A percentile compares a stretch with the other conserved stretches of the same genome.
Conservation (phyloP, 2,797 vertebrate species). For the Cirrhinus molitorella region DNA sequence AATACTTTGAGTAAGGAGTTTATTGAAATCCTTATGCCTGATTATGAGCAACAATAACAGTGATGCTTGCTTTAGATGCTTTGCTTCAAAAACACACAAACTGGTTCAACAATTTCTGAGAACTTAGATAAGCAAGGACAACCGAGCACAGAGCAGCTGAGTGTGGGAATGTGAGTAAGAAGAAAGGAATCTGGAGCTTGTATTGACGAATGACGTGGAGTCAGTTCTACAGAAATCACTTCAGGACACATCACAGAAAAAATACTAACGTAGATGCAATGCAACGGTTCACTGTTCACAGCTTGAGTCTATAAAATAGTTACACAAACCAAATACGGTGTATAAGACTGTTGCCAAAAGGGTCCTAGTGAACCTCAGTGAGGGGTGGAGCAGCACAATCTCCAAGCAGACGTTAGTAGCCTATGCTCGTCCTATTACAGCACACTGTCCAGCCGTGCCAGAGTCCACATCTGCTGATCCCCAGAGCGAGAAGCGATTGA, state of each 20-base stretch:
- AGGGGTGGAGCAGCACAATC: constrained; percentile 46
- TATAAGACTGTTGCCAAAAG: neutral
- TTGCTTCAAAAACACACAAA: neutral
- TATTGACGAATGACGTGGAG: constrained; percentile 40
- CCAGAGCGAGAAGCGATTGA: constrained; percentile 53
- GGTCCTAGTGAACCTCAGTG: neutral
- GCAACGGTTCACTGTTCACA: neutral
- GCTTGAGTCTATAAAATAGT: neutral
- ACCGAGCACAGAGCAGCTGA: constrained; percentile 36
- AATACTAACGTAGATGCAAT: neutral
- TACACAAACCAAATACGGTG: constrained; percentile 1
- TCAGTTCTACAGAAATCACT: constrained; percentile 33
- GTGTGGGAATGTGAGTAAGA: constrained; percentile 46
- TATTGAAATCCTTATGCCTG: neutral
- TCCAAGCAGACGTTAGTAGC: constrained; percentile 68
- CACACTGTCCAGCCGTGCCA: constrained; percentile 62
- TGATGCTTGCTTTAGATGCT: neutral
- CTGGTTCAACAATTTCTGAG: constrained; percentile 10
- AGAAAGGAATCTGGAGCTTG: constrained; percentile 38
- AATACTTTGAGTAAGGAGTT: neutral
- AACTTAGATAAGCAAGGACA: constrained; percentile 21
- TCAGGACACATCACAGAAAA: constrained; percentile 1
- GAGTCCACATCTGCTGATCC: constrained; percentile 64
- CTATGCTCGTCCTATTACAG: constrained; percentile 70
- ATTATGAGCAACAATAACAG: neutral